Percentiles rank a stretch among this genome's conserved stretches.
Conservation (phyloP, 2,797 vertebrate species). For the Leuciscus waleckii region DNA sequence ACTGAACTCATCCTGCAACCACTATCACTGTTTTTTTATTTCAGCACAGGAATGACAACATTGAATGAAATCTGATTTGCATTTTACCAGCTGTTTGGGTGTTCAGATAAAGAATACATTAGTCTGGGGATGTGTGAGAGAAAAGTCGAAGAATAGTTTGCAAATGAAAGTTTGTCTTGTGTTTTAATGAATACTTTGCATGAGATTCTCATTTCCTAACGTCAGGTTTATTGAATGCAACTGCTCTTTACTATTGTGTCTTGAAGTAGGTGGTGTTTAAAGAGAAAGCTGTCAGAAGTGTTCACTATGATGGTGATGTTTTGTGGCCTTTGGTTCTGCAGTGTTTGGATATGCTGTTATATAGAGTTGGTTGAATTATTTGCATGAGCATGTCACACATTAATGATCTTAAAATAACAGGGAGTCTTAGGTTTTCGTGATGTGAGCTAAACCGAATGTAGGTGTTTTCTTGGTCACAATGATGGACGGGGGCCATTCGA, state of each 20-base stretch:
- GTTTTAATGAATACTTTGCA: slow-evolving; percentile 4
- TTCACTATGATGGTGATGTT: not conserved
- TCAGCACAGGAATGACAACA: not conserved
- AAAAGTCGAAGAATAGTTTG: not conserved
- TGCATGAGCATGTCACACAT: not conserved
- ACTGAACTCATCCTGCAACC: not conserved
- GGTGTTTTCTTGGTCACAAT: not conserved
- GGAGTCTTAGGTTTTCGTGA: not conserved
- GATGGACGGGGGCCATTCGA: not conserved
- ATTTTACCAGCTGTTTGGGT: slow-evolving; percentile 5
- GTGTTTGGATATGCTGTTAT: not conserved
- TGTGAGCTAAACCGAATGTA: not conserved
- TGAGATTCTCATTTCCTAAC: not conserved
- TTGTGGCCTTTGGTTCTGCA: slow-evolving; percentile 6
- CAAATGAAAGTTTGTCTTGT: not conserved
- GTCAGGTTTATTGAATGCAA: slow-evolving; percentile 6
- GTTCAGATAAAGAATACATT: not conserved
- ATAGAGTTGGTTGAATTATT: not conserved
- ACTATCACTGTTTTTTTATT: not conserved
- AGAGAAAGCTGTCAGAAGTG: slow-evolving; percentile 22
- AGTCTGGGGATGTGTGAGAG: not conserved
- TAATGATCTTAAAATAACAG: not conserved
- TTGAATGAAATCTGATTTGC: slow-evolving; percentile 3
- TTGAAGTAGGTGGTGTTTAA: slow-evolving; percentile 9
- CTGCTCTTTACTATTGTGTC: not conserved